Percentiles rank a stretch among this genome's conserved stretches.
These are phyloP conservation scores for Sceliomorpha sp. DNA, from an alignment of 2,888 invertebrate genomes.

Conservation along the genomic window DNA sequence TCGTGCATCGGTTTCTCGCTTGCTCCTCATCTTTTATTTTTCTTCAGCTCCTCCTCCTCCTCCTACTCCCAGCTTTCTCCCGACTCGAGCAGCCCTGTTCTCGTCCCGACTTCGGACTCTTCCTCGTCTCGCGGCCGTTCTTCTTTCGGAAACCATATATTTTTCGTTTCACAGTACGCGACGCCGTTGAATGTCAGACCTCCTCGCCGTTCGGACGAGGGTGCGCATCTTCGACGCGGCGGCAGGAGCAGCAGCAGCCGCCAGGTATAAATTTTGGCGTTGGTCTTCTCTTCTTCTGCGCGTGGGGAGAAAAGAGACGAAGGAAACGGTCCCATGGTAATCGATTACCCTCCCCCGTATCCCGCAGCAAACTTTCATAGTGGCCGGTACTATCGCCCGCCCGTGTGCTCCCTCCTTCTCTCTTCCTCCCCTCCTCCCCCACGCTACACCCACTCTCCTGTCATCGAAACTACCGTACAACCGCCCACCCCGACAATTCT, in stretches of 20 bases:
- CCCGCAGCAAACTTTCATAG: slow-evolving; percentile 71
- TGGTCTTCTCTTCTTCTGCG: slow-evolving; percentile 63
- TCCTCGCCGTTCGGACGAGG: slow-evolving; percentile 70
- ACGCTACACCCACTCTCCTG: too few relatives aligned
- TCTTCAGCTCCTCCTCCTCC: slow-evolving; percentile 20
- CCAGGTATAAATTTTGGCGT: slow-evolving; percentile 78
- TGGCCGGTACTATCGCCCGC: too few relatives aligned
- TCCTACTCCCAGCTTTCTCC: slow-evolving; percentile 18
- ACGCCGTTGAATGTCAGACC: slow-evolving; percentile 72
- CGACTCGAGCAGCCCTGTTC: too few relatives aligned
- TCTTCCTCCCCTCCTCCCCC: too few relatives aligned
- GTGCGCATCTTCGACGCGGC: slow-evolving; percentile 69
- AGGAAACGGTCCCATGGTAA: slow-evolving; percentile 70
- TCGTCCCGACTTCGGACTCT: too few relatives aligned
- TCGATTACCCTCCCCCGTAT: slow-evolving; percentile 75
- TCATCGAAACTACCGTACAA: too few relatives aligned
- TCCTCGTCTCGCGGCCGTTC: too few relatives aligned
- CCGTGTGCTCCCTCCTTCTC: too few relatives aligned
- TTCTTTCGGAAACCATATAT: slow-evolving; percentile 72
- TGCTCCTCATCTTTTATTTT: slow-evolving; percentile 41
- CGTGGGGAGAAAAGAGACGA: slow-evolving; percentile 52
- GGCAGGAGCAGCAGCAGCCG: too few relatives aligned
- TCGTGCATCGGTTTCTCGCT: slow-evolving; percentile 38
- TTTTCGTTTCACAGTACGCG: slow-evolving; percentile 76
- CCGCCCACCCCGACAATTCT: too few relatives aligned